Percentiles rank a stretch among this genome's conserved stretches.
phyloP scores from a whole-genome alignment of 2,797 vertebrate species.

The Odontamblyopus rebecca region DNA sequence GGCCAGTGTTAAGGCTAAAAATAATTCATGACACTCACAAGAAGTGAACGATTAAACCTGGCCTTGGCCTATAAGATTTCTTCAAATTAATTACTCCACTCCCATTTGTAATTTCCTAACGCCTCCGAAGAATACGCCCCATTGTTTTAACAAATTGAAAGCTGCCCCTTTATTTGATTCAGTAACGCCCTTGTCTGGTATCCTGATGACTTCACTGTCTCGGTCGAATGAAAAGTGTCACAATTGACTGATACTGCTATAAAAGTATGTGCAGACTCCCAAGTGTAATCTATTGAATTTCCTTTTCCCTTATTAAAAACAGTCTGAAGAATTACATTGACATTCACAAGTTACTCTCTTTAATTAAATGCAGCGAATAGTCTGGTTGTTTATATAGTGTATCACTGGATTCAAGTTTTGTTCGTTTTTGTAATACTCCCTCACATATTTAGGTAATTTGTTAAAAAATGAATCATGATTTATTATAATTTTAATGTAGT shows the following conservation, averaged over 20 bases:
- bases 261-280: slow-evolving; percentile 27
- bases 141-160: not conserved
- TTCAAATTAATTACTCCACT: not conserved
- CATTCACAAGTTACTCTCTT: slow-evolving; percentile 8
- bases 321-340: slow-evolving; percentile 19
- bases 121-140: not conserved
- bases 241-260: slow-evolving; percentile 40
- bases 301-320: slow-evolving; percentile 21
- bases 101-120: not conserved
- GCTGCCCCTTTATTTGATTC: slow-evolving; percentile 10
- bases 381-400: not conserved
- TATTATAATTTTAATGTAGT: slow-evolving; percentile 14
- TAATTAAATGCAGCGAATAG: slow-evolving; percentile 9
- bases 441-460: not conserved
- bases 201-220: slow-evolving; percentile 13
- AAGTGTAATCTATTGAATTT: slow-evolving; percentile 21
- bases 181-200: slow-evolving; percentile 17
- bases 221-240: slow-evolving; percentile 35
- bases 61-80: not conserved
- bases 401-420: not conserved
- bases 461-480: not conserved
- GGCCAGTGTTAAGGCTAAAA: not conserved
- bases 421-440: not conserved
- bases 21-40: not conserved
- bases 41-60: not conserved